Evolutionary conservation across 2,888 invertebrate species (phyloP).

Genomic region (Tubiluchus corallicola): DNA sequence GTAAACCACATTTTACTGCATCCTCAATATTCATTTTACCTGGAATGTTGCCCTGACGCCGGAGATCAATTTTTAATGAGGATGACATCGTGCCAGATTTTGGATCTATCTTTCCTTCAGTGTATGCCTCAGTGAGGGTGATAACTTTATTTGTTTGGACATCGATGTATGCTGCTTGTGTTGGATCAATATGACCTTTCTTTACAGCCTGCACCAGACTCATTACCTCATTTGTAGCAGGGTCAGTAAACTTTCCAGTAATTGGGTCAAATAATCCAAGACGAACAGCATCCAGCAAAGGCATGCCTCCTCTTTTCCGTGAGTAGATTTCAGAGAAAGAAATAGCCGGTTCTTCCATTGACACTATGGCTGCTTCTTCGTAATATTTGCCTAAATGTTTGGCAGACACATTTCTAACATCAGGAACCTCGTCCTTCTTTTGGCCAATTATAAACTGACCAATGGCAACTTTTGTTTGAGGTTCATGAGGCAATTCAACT

Average conservation of each 20-base stretch:
- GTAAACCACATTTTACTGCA: constrained; percentile 55
- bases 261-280: constrained; percentile 12
- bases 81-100: constrained; percentile 44
- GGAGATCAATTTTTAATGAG: too few relatives aligned
- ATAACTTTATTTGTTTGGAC: constrained; percentile 37
- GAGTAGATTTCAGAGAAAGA: background rate
- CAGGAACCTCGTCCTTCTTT: background rate
- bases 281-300: constrained; percentile 13
- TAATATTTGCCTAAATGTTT: background rate
- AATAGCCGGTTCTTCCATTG: constrained; percentile 17
- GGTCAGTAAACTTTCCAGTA: constrained; percentile 2
- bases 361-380: constrained; percentile 16
- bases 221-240: constrained; percentile 17
- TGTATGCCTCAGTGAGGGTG: constrained; percentile 65
- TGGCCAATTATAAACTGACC: background rate
- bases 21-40: constrained; percentile 35
- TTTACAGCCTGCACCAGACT: constrained; percentile 26
- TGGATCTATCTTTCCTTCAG: constrained; percentile 60
- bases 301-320: constrained; percentile 13
- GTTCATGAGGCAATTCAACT: background rate
- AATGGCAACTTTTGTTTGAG: background rate
- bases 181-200: constrained; percentile 25
- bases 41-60: constrained; percentile 10
- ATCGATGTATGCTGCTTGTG: constrained; percentile 14
- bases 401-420: background rate